Evolutionary conservation across 2,888 invertebrate species (phyloP), one percentile per base, ranked within the genome.

Genomic region (Terebella lapidaria): DNA sequence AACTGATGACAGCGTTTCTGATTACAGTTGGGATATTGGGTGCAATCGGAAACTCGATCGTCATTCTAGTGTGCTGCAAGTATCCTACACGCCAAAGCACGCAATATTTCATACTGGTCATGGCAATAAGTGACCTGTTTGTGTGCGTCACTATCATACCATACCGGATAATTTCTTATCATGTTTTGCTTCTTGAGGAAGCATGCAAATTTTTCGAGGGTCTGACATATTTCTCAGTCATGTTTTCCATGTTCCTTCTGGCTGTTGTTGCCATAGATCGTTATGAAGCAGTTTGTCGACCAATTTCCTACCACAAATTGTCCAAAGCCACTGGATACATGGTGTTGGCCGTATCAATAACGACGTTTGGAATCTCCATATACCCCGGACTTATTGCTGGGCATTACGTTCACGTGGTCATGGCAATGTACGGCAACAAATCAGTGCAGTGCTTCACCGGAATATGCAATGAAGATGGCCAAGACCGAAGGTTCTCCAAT

Each of bases 311-410:
- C 45, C 4, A 5, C 5, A 24, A 15, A 3, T 60, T 71, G 2
- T 55, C 59, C 27, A 64, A 64, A 28, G 64, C 71, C 1, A 70
- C 70, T 30, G 59, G 58, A 4, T 70, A 71, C 2, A 65, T 71
- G 53, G 66, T 71, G 46, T 22, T 65, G 26, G 59, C 63, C 3
- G 69, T 71, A 24, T 45, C 65, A 15, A 26, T 66, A 1, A 24
- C 70, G 1, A 67, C 70, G 56, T 52, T 63, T n/a, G 18, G 67
- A 0, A 25, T 71, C 2, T 66, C 71, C 2, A 56, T 63, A 2
- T 72, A 71, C 56, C 68, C 72, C 15, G 71, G 69, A n/a, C 68
- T 71, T 1, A 59, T 61, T 18, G 60, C 63, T 2, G 57, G 54
- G 4, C 35, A 64, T 1, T 67, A 67, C n/a, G 65, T 72, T 10